These are phyloP conservation scores for Athalia rosae DNA, from an alignment of 2,888 invertebrate species.

Conservation along the genomic window DNA sequence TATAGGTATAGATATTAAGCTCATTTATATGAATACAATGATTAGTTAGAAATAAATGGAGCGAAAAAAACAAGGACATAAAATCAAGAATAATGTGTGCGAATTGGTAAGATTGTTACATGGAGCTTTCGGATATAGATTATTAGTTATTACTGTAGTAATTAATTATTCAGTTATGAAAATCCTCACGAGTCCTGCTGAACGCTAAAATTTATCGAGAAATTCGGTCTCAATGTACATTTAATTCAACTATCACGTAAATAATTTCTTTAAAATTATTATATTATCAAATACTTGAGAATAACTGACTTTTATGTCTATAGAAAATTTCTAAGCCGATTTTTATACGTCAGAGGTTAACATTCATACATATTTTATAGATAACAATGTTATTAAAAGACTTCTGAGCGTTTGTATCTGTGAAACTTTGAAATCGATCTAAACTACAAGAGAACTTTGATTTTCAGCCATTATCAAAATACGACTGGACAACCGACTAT, in stretches of 20 bases:
- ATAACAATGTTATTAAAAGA: constrained; percentile 1
- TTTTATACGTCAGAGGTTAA: not conserved
- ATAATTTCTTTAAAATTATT: not conserved
- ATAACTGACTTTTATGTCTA: not conserved
- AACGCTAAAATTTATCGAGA: not conserved
- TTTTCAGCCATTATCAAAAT: not conserved
- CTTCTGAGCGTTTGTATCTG: not conserved
- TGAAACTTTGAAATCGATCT: constrained; percentile 24
- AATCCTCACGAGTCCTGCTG: not conserved
- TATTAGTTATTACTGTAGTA: constrained; percentile 33
- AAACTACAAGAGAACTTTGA: not conserved
- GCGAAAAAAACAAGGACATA: too few species aligned
- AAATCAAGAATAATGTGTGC: too few species aligned
- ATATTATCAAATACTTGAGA: not conserved
- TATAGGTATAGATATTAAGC: not conserved
- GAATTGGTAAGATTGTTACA: too few species aligned
- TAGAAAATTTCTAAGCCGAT: not conserved
- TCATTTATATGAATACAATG: constrained; percentile 4
- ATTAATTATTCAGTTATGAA: not conserved
- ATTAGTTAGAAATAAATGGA: constrained; percentile 6
- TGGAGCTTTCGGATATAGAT: not conserved
- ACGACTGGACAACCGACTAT: constrained; percentile 4
- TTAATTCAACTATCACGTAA: not conserved
- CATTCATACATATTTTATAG: constrained; percentile 6
- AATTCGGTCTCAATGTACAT: not conserved